These are phyloP conservation scores for Xenopus borealis DNA, from an alignment of 2,113 vertebrate genomes.

Conservation along the genomic window DNA sequence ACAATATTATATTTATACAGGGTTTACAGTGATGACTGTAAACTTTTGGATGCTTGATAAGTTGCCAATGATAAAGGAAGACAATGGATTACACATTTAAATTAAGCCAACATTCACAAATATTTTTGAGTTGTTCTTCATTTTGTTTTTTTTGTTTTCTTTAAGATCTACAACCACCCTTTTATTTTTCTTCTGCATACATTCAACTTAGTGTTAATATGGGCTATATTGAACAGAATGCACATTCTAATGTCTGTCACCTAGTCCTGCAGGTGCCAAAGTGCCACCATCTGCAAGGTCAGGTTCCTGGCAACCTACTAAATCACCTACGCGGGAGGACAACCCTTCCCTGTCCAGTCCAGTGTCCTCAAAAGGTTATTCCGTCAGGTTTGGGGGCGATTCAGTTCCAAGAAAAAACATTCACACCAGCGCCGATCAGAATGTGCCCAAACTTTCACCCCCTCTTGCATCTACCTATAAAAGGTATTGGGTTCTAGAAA, in stretches of 20 bases:
- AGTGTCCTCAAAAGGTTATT: conserved; percentile 54
- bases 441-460: conserved; percentile 43
- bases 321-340: conserved; percentile 51
- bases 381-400: conserved; percentile 55
- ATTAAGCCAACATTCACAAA: too few relatives aligned
- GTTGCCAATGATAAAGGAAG: too few relatives aligned
- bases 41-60: too few relatives aligned
- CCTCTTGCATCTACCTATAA: conserved; percentile 56
- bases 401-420: conserved; percentile 53
- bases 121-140: too few relatives aligned
- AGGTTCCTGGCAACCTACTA: conserved; percentile 59
- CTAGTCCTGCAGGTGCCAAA: conserved; percentile 53
- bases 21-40: too few relatives aligned
- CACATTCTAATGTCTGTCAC: conserved; percentile 57
- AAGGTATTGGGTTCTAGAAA: conserved; percentile 56
- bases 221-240: conserved; percentile 32
- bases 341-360: conserved; percentile 54
- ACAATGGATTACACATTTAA: too few relatives aligned
- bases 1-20: too few relatives aligned
- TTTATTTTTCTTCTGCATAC: too few relatives aligned
- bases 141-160: too few relatives aligned
- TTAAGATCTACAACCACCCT: too few relatives aligned
- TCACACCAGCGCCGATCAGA: conserved; percentile 50
- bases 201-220: too few relatives aligned
- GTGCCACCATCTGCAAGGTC: conserved; percentile 54